Base-by-base conservation (phyloP, 2,888 invertebrate species). In the Leucoma salicis region DNA sequence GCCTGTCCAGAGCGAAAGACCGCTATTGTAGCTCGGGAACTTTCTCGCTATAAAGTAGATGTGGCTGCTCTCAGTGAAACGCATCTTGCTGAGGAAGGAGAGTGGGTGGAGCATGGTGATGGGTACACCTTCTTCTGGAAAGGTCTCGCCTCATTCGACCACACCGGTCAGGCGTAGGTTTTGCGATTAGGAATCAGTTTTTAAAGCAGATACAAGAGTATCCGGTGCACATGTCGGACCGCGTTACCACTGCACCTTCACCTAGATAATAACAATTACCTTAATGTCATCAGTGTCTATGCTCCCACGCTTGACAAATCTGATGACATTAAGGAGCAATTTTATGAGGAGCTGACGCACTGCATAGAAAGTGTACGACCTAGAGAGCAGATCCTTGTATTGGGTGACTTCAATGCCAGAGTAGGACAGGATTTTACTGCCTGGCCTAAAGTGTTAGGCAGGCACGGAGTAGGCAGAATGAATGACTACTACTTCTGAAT, bases 11-110 rank as follows among this genome's bases (percentile, higher is more conserved):
- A 35, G 27, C 14, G 35, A 16, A 24, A 24, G 12, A 24, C 34
- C 6, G 34, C 34, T 3, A 6, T 54, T 2, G 43, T 53, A 10
- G 47, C 57, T 1, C 36, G 52, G 1, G 59, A 58, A 35, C 53
- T 57, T 12, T 4, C 31, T 12, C 49, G 49, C 8, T 58, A 54
- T 14, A 37, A 46, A 29, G 31, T 57, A 3, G 53, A 55, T 39
- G 37, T 56, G 5, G 51, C 60, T 18, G 49, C 57, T 4, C 34
- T 60, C 14, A 55, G 52, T 7, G 55, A 55, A 42, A 57, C 55
- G 3, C 53, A 46, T 24, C 35, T 58, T 0, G 42, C 56, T 4
- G 53, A 54, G n/a, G 34, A 52, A 31, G 46, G 40, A 0, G 40
- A 52, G 29, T n/a, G 41, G 0, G 14, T 27, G 3, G 51, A 53